Evolutionary conservation across 2,888 invertebrate genomes (phyloP), one percentile per base, ranked within the genome.

Genomic region (Tipula lateralis): DNA sequence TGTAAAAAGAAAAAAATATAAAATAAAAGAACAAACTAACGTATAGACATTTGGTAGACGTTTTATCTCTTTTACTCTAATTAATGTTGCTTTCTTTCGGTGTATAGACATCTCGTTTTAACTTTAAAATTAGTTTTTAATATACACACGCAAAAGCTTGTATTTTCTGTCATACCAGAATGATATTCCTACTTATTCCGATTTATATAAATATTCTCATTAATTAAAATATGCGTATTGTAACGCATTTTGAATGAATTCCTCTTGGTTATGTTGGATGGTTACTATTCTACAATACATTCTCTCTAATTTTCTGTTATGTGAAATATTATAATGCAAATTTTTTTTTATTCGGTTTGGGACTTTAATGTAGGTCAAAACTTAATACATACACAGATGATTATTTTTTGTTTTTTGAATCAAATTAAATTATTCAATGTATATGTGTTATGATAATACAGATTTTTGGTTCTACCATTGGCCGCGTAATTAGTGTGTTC

Each of bases 11-110:
- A 50, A 50, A 19, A 19, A 44, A 44, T 50, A 50, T 19, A 50
- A 50, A 19, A 19, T 66, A 66, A 66, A 66, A 30, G 29, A 30
- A 30, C 16, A 82, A 82, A 32, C n/a, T 5, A 29, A 24, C 24
- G 29, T 30, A 30, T 82, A 82, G 82, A 82, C 82, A 82, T n/a
- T 30, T 16, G 0, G 29, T 82, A 82, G 82, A 82, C 82, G 82
- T 16, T 29, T 30, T 82, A 82, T 82, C 82, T 82, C 82, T 82
- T 82, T 82, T 82, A 82, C 82, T 82, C 82, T 29, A 32, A 82
- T 82, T 66, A 66, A 66, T 24, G 66, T 24, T 66, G 66, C 66
- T 24, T 66, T 24, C 24, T 66, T 12, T 24, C 24, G 66, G 6
- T 66, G 9, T 66, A 66, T 66, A 19, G 24, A 19, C 66, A 9